Percentiles rank a stretch among this genome's conserved stretches.
Conservation (phyloP, 2,888 invertebrate species). For the Atrina japonica region DNA sequence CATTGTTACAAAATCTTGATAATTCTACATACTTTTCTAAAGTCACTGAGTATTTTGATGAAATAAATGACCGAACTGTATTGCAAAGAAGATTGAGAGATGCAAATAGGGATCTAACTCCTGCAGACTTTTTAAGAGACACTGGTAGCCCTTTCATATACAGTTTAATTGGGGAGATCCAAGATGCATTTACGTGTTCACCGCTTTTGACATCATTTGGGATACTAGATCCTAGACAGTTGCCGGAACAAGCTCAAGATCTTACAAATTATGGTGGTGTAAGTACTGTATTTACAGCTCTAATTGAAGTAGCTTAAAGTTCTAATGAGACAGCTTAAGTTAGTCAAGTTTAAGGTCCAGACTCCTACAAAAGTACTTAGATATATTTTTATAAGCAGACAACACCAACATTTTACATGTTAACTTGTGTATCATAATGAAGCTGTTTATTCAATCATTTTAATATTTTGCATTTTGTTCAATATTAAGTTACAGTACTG, state of each 20-base stretch:
- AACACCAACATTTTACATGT: too few relatives aligned
- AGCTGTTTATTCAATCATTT: too few relatives aligned
- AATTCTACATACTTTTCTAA: conserved; percentile 9
- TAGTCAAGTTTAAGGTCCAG: too few relatives aligned
- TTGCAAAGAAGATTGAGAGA: conserved; percentile 2
- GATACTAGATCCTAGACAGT: conserved; percentile 21
- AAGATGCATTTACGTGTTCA: conserved; percentile 14
- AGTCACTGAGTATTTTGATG: background rate
- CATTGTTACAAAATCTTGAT: background rate
- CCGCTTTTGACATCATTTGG: conserved; percentile 29
- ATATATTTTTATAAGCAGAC: too few relatives aligned
- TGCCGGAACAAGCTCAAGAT: conserved; percentile 23
- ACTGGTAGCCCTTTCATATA: background rate
- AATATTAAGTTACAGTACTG: too few relatives aligned
- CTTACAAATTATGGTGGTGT: background rate
- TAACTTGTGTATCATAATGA: too few relatives aligned
- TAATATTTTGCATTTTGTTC: too few relatives aligned
- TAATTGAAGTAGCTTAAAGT: too few relatives aligned
- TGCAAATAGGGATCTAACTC: background rate
- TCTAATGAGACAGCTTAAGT: too few relatives aligned
- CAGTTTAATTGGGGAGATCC: background rate
- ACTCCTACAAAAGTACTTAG: too few relatives aligned
- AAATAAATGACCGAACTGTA: conserved; percentile 12
- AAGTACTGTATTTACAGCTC: too few relatives aligned
- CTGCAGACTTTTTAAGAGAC: conserved; percentile 1